These are phyloP conservation scores for Desmodus rotundus DNA, from an alignment of 2,113 vertebrate species.

Conservation along the genomic window DNA sequence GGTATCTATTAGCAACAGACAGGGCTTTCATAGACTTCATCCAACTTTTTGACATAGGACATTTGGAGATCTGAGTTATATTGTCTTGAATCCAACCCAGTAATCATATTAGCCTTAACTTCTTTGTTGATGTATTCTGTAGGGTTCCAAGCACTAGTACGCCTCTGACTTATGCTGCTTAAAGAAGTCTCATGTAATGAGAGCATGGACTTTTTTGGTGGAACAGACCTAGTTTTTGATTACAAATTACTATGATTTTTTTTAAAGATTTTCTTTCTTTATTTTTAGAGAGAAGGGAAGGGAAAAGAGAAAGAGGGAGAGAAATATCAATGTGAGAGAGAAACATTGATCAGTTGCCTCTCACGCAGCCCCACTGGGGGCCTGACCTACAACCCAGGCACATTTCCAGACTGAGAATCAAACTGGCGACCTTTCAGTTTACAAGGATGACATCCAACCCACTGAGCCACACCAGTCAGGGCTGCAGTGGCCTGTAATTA, in stretches of 20 bases:
- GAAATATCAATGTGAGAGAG: no score
- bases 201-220: background rate
- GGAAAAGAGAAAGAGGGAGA: no score
- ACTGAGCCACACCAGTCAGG: no score
- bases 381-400: no score
- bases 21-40: background rate
- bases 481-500: background rate
- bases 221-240: background rate
- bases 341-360: no score
- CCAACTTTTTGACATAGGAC: background rate
- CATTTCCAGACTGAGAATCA: no score
- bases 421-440: no score
- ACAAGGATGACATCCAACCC: no score
- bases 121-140: background rate
- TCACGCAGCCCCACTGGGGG: no score
- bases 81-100: background rate
- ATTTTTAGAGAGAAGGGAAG: no score
- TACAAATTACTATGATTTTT: background rate
- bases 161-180: background rate
- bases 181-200: background rate
- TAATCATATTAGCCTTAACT: background rate
- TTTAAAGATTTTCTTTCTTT: no score
- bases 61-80: background rate
- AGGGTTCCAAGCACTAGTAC: background rate
- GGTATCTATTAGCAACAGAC: background rate